These are phyloP conservation scores for Pontoporia blainvillei DNA, from an alignment of 2,113 vertebrate species.

Conservation along the genomic window DNA sequence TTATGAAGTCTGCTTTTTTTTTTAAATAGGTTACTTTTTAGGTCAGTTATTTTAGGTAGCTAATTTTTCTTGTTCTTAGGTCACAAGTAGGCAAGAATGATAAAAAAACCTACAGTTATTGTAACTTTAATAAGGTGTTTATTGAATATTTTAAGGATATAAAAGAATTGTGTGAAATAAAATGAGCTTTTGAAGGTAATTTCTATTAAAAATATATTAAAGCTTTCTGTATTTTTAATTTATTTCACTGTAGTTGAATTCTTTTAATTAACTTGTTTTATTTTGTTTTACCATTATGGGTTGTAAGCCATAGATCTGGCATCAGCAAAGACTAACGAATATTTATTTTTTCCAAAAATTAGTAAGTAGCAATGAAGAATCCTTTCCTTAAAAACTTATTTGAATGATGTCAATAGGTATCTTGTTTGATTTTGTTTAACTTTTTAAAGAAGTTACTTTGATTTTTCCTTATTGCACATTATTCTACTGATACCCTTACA, in stretches of 20 bases:
- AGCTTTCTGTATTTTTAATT: background rate
- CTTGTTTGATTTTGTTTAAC: background rate
- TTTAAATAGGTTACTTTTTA: conserved; percentile 11
- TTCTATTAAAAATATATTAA: background rate
- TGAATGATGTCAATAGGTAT: background rate
- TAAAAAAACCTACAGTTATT: background rate
- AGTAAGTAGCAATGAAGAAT: background rate
- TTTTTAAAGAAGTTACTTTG: conserved; percentile 10
- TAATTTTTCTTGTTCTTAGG: background rate
- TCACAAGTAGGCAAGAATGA: background rate
- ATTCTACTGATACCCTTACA: background rate
- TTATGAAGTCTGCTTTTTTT: background rate
- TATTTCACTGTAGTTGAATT: conserved; percentile 19
- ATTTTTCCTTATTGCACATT: background rate
- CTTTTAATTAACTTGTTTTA: background rate
- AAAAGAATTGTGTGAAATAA: background rate
- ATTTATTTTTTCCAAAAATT: background rate
- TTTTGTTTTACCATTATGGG: background rate
- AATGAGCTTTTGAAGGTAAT: conserved; percentile 10
- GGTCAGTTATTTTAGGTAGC: background rate
- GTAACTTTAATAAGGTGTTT: background rate
- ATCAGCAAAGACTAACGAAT: background rate
- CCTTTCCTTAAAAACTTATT: background rate
- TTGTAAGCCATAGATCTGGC: background rate
- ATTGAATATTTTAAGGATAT: conserved; percentile 12